Conservation (phyloP, 2,888 invertebrate species). For the Priocnemis perturbator region DNA sequence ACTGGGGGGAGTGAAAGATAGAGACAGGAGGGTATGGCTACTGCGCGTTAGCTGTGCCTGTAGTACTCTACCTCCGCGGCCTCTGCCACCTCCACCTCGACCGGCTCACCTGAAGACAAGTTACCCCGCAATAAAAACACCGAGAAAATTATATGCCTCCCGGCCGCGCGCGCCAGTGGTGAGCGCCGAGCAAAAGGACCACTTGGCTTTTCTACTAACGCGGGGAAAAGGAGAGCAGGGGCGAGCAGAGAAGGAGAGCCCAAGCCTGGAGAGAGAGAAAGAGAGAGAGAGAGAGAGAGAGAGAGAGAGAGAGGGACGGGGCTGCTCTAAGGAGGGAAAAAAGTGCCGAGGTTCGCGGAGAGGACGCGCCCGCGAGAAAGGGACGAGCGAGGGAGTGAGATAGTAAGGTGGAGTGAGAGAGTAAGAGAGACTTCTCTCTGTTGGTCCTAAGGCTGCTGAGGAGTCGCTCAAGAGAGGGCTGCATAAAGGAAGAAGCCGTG, state of each 20-base stretch:
- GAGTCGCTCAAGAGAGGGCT: constrained; percentile 49
- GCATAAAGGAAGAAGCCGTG: constrained; percentile 61
- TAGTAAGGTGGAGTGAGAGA: constrained; percentile 17
- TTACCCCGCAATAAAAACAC: constrained; percentile 75
- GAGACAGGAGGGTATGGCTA: constrained; percentile 64
- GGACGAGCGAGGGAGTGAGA: constrained; percentile 20
- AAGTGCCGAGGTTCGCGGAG: constrained; percentile 30
- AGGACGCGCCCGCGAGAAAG: constrained; percentile 24
- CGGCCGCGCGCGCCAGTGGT: constrained; percentile 63
- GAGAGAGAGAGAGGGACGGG: constrained; percentile 15
- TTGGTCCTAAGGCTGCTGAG: constrained; percentile 51
- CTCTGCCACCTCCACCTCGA: constrained; percentile 68
- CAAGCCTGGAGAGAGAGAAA: constrained; percentile 4
- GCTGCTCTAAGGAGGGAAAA: constrained; percentile 40
- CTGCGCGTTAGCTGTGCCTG: constrained; percentile 74
- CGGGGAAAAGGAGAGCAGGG: constrained; percentile 56
- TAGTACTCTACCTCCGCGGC: constrained; percentile 69
- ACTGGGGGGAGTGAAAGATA: constrained; percentile 41
- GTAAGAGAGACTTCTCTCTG: constrained; percentile 18
- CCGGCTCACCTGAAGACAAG: constrained; percentile 75
- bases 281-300: constrained; percentile 14
- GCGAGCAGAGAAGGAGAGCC: constrained; percentile 35
- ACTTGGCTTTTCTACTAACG: constrained; percentile 68
- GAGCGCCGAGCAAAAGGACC: constrained; percentile 61
- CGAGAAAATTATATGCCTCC: constrained; percentile 75